These are phyloP conservation scores for Brevipalpus yothersi DNA, from an alignment of 1,140 invertebrate species.

Conservation along the genomic window DNA sequence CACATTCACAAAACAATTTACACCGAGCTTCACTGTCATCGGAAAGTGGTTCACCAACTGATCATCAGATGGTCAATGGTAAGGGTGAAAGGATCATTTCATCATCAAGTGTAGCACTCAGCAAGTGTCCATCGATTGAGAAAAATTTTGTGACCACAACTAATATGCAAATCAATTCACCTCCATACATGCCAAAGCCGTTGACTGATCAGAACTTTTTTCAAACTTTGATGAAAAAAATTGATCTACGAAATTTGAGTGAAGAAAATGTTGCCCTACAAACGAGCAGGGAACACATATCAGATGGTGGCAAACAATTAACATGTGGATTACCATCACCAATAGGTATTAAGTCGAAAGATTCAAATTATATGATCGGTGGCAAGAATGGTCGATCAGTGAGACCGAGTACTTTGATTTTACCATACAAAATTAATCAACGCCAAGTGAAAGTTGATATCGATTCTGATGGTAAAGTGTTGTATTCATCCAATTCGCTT, in stretches of 20 bases:
- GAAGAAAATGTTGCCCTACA: not conserved
- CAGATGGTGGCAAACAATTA: not conserved
- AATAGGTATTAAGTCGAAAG: not conserved
- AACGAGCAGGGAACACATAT: not conserved
- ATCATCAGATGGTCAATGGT: no score
- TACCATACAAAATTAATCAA: not conserved
- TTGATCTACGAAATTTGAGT: not conserved
- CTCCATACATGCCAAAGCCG: not conserved
- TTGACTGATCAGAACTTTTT: not conserved
- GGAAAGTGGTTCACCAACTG: no score
- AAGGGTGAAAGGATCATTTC: no score
- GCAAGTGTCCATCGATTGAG: not conserved
- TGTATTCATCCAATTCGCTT: slow-evolving; percentile 65
- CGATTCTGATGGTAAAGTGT: slow-evolving; percentile 63
- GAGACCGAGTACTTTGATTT: not conserved
- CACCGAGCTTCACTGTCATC: no score
- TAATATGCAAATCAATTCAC: not conserved
- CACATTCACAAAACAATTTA: no score
- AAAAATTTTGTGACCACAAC: not conserved
- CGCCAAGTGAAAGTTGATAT: slow-evolving; percentile 18
- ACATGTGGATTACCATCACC: no score
- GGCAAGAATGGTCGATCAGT: no score
- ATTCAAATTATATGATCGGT: not conserved
- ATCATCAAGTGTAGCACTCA: not conserved
- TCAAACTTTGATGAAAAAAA: not conserved